Percentiles rank a stretch among this genome's conserved stretches.
phyloP scores from a whole-genome alignment of 2,797 vertebrate genomes.

The Chrysocyon brachyurus region DNA sequence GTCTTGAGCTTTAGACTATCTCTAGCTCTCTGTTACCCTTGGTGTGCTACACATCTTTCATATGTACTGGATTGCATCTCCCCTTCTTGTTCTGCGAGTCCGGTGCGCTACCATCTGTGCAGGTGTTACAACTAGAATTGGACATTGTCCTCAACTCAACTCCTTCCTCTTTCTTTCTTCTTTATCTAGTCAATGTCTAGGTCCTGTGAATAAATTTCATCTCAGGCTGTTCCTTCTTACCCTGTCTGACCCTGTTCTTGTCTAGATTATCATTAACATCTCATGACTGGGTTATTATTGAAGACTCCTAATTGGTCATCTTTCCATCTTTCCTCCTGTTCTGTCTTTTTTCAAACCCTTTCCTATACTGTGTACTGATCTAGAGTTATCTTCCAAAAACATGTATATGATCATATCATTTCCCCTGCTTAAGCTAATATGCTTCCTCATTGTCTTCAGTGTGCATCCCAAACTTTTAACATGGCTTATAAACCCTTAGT shows the following conservation, averaged over 20 bases:
- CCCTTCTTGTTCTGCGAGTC: neutral
- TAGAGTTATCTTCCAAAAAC: neutral
- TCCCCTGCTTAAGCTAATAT: neutral
- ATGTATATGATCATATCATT: neutral
- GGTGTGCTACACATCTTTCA: neutral
- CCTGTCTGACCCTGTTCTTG: neutral
- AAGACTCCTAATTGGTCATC: neutral
- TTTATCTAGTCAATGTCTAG: neutral
- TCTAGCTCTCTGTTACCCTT: neutral
- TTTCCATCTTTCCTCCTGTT: conserved; percentile 31
- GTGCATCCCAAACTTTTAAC: neutral
- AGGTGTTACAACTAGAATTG: neutral
- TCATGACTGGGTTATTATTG: neutral
- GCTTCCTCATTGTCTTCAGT: neutral
- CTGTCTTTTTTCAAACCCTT: conserved; percentile 37
- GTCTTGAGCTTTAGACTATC: neutral
- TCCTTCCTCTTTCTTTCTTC: neutral
- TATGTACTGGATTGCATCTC: neutral
- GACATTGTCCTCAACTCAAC: neutral
- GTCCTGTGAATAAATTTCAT: neutral
- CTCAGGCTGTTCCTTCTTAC: neutral
- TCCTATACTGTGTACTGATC: neutral
- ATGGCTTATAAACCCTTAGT: neutral
- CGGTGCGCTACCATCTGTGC: neutral
- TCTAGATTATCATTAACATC: neutral